Percentiles rank a stretch among this genome's conserved stretches.
Evolutionary conservation across 2,888 invertebrate species (phyloP).

Genomic region (Acleris laterana): DNA sequence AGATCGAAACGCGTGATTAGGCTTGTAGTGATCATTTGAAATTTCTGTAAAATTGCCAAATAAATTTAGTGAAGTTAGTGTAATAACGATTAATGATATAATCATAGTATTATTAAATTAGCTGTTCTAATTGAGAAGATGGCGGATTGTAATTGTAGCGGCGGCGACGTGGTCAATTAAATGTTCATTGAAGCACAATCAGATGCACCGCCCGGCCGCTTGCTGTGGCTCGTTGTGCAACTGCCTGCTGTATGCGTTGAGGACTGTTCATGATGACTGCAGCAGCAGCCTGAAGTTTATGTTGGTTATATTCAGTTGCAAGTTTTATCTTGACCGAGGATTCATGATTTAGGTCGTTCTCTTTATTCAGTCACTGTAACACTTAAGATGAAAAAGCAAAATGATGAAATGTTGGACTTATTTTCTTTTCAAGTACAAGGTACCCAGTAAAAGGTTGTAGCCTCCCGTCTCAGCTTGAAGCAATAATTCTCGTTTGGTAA

Average conservation of each 20-base stretch:
- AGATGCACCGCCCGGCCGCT: constrained; percentile 40
- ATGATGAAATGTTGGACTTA: too few relatives aligned
- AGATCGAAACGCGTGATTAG: constrained; percentile 28
- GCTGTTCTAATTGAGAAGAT: constrained; percentile 55
- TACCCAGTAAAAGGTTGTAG: too few relatives aligned
- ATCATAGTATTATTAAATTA: constrained; percentile 63
- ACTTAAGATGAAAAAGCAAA: too few relatives aligned
- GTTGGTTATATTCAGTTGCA: neutral
- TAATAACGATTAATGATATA: constrained; percentile 53
- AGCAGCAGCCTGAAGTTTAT: neutral
- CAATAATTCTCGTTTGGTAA: too few relatives aligned
- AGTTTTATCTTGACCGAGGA: too few relatives aligned
- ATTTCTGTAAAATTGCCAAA: constrained; percentile 62
- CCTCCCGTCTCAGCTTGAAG: too few relatives aligned
- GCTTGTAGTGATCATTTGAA: constrained; percentile 39
- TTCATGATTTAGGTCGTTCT: too few relatives aligned
- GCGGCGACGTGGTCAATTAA: constrained; percentile 63
- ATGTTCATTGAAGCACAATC: constrained; percentile 55
- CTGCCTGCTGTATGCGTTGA: neutral
- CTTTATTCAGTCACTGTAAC: too few relatives aligned
- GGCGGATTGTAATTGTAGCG: constrained; percentile 48
- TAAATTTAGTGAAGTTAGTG: constrained; percentile 53
- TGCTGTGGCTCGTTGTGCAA: constrained; percentile 32
- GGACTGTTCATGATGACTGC: neutral
- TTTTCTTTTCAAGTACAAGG: too few relatives aligned